Evolutionary conservation across 2,797 vertebrate genomes (phyloP).

Genomic region (Sebastes kiyomatsui): DNA sequence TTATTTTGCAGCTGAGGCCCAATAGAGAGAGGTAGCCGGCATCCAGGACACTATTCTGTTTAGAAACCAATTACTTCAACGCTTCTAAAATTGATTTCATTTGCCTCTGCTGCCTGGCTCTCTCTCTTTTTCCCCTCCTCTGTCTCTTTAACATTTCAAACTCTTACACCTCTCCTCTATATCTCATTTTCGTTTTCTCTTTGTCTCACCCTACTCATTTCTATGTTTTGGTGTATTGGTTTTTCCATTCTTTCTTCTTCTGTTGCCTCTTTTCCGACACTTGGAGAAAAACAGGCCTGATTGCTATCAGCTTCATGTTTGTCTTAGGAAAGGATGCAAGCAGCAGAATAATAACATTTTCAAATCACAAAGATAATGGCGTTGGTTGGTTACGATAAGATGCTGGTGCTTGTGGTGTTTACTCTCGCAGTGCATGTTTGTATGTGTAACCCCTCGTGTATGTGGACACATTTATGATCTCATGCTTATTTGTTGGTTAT

Average conservation of each 20-base stretch:
- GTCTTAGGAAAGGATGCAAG: conserved; percentile 30
- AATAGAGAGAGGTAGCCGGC: conserved; percentile 65
- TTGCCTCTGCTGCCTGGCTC: conserved; percentile 56
- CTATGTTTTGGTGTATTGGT: not conserved
- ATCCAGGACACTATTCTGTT: conserved; percentile 74
- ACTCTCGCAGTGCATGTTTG: conserved; percentile 13
- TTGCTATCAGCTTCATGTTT: conserved; percentile 57
- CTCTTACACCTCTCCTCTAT: conserved; percentile 22
- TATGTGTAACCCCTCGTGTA: not conserved
- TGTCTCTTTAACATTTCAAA: conserved; percentile 40
- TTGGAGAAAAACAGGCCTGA: conserved; percentile 6
- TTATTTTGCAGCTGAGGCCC: conserved; percentile 55
- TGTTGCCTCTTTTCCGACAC: conserved; percentile 19
- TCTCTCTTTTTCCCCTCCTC: conserved; percentile 10
- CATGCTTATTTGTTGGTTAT: conserved; percentile 4
- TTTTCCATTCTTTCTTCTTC: not conserved
- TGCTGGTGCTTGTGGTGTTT: conserved; percentile 10
- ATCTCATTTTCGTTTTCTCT: conserved; percentile 33
- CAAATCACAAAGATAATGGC: conserved; percentile 58
- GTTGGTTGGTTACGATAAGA: conserved; percentile 26
- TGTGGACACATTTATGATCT: conserved; percentile 12
- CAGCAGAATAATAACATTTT: conserved; percentile 61
- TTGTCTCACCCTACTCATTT: conserved; percentile 59
- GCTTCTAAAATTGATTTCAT: conserved; percentile 79
- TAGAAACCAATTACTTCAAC: conserved; percentile 78